Percentiles rank a stretch among this genome's conserved stretches.
phyloP scores from a whole-genome alignment of 2,113 vertebrate species.

The Laticauda colubrina region DNA sequence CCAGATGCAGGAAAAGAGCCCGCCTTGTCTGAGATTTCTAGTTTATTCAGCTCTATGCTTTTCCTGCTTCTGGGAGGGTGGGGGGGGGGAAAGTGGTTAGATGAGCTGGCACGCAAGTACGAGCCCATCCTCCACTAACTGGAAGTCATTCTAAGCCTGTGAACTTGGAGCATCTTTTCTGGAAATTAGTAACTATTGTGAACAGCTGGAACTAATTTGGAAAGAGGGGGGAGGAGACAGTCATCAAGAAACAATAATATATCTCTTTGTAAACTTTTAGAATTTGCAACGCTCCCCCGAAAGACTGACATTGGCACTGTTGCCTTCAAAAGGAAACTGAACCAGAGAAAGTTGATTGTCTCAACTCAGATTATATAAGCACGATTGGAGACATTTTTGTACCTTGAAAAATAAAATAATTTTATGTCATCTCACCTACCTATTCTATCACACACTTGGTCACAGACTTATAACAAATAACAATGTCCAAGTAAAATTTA shows the following conservation, averaged over 20 bases:
- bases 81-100: conserved; percentile 45
- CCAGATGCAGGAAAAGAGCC: background rate
- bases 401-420: background rate
- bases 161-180: conserved; percentile 68
- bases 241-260: conserved; percentile 62
- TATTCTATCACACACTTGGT: background rate
- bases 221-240: conserved; percentile 66
- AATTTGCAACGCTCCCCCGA: background rate
- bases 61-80: conserved; percentile 57
- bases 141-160: conserved; percentile 52
- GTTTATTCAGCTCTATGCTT: conserved; percentile 23
- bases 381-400: background rate
- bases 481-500: background rate
- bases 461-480: background rate
- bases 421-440: background rate
- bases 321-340: conserved; percentile 31
- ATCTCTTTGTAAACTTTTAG: conserved; percentile 34
- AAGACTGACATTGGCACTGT: background rate
- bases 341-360: conserved; percentile 15
- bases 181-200: conserved; percentile 66
- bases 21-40: background rate
- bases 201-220: conserved; percentile 71
- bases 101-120: conserved; percentile 61
- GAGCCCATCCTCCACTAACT: conserved; percentile 66
- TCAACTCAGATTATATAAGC: background rate